Evolutionary conservation across 2,113 vertebrate genomes (phyloP).

Genomic region (Chauna torquata): DNA sequence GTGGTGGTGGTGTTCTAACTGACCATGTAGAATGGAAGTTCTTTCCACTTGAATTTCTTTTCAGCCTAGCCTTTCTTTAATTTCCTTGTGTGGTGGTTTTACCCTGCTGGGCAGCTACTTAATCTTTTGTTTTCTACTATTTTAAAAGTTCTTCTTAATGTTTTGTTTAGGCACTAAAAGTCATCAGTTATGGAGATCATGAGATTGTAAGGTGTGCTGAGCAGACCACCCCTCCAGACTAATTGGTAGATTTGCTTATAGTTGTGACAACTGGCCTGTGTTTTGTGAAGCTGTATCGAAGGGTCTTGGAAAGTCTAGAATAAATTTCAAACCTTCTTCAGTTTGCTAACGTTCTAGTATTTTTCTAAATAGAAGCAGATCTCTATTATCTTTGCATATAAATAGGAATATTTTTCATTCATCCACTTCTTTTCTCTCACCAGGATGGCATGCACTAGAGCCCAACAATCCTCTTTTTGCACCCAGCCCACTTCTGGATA

Average conservation of each 20-base stretch:
- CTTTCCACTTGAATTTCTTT: not conserved
- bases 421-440: not conserved
- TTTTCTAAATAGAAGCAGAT: not conserved
- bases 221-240: not conserved
- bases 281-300: not conserved
- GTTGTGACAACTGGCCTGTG: not conserved
- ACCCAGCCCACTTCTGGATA: constrained; percentile 81
- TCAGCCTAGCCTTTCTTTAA: not conserved
- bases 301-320: not conserved
- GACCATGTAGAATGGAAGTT: not conserved
- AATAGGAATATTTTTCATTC: not conserved
- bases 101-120: no score
- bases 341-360: not conserved
- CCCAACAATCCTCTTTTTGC: constrained; percentile 84
- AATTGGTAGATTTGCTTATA: not conserved
- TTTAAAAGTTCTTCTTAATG: not conserved
- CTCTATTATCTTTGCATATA: not conserved
- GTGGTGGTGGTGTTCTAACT: not conserved
- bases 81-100: no score
- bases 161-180: not conserved
- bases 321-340: not conserved
- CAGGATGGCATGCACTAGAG: constrained; percentile 88
- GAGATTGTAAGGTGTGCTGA: not conserved
- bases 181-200: not conserved
- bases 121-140: not conserved